Conservation (phyloP, 2,888 invertebrate genomes). For the Ommatoiulus sabulosus region DNA sequence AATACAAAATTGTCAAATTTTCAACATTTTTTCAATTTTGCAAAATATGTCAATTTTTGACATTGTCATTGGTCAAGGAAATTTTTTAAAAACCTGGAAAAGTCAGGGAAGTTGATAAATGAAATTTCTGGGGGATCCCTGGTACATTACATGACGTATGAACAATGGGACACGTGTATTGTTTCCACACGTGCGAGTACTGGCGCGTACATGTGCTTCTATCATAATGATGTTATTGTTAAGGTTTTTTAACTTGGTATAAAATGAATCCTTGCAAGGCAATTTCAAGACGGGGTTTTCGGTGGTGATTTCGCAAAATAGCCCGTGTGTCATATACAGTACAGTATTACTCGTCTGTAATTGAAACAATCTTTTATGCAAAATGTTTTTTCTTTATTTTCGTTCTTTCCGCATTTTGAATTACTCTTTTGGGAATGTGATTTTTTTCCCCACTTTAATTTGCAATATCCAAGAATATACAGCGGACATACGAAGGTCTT, state of each 20-base stretch:
- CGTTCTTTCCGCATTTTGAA: neutral
- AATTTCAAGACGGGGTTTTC: constrained; percentile 32
- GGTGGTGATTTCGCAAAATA: neutral
- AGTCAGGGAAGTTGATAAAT: no score
- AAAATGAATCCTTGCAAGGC: neutral
- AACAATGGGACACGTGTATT: no score
- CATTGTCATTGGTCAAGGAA: no score
- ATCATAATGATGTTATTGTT: neutral
- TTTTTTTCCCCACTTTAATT: constrained; percentile 14
- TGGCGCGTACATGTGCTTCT: neutral
- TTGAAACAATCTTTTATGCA: neutral
- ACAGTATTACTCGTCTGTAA: neutral
- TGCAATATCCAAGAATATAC: neutral
- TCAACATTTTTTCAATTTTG: no score
- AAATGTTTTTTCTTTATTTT: neutral
- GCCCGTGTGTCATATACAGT: neutral
- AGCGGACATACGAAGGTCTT: neutral
- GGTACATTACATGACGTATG: no score
- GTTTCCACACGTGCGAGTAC: no score
- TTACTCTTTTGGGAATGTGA: neutral
- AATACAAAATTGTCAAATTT: no score
- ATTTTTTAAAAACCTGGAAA: no score
- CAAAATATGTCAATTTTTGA: no score
- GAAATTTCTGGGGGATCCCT: no score
- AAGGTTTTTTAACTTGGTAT: neutral